Percentiles rank a stretch among this genome's conserved stretches.
These are phyloP conservation scores for Diplazon laetatorius DNA, from an alignment of 2,888 invertebrate species.

Conservation along the genomic window DNA sequence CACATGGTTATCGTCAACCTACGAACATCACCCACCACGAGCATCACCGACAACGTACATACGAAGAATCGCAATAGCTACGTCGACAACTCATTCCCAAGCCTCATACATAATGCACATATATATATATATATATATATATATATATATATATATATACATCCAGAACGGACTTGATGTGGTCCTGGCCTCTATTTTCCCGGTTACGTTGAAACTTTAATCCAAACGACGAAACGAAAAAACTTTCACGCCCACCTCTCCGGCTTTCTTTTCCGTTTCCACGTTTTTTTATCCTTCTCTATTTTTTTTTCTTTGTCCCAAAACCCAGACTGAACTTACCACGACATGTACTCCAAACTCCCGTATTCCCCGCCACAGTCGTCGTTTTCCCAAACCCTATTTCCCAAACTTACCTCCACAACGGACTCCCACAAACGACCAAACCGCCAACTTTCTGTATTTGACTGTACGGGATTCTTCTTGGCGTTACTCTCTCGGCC, in stretches of 20 bases:
- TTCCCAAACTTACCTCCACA: conserved; percentile 17
- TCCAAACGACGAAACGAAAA: conserved; percentile 60
- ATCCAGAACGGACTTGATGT: too few relatives aligned
- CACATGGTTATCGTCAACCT: too few relatives aligned
- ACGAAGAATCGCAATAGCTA: conserved; percentile 9
- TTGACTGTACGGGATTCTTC: conserved; percentile 48
- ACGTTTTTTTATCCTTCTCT: conserved; percentile 21
- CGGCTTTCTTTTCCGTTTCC: conserved; percentile 24
- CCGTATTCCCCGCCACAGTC: conserved; percentile 3
- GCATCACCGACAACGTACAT: conserved; percentile 8
- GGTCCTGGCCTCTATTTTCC: conserved; percentile 32
- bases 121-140: background rate
- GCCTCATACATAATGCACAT: too few relatives aligned
- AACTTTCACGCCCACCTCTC: conserved; percentile 47
- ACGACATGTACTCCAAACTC: conserved; percentile 37
- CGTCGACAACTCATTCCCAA: too few relatives aligned
- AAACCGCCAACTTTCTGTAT: too few relatives aligned
- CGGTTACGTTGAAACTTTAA: conserved; percentile 63
- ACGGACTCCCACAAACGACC: conserved; percentile 30
- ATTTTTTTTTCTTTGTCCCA: conserved; percentile 8
- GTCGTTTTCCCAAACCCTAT: background rate
- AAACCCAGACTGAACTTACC: conserved; percentile 37
- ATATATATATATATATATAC: too few relatives aligned
- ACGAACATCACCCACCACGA: too few relatives aligned
- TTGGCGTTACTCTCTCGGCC: conserved; percentile 62